Base-by-base conservation (phyloP, 2,888 invertebrate genomes). In the Agrypnus murinus region DNA sequence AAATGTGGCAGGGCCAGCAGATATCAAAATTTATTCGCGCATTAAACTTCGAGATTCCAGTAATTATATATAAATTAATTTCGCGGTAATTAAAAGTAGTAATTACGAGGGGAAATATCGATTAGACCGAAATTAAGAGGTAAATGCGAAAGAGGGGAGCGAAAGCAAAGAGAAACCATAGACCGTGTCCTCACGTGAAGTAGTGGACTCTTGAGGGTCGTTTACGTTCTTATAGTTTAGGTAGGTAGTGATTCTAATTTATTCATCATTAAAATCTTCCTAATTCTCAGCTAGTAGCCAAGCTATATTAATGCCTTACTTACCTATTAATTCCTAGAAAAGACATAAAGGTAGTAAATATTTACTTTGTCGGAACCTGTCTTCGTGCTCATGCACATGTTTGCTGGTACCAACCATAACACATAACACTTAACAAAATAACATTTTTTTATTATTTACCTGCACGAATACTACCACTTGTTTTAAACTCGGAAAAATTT, bases 21-120 rank as follows among this genome's bases (percentile, higher is more conserved):
- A 43, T 65, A 57, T 65, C 48, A 57, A 55, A 57, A 57, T 55
- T 65, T 65, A 55, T 57, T 65, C 43, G 31, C 25, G 34, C 46
- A 62, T 62, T 62, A 19, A 34, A 62, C 48, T 48, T 34, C 62
- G 31, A 46, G 34, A 46, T 62, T 62, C 17, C 38, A 31, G 50
- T 53, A 64, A 64, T 64, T 53, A 53, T 64, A 62, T 68, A 53
- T 62, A 62, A 53, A 68, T 68, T 62, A 68, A 62, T 62, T 68
- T 58, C 17, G 17, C 60, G 38, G 68, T 53, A 62, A 68, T 62
- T 62, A 62, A 55, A 62, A 62, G 62, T 62, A 55, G 68, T 68
- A 68, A 68, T 68, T 68, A 62, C 55, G 15, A 50, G 43, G 48
- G 67, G 25, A 55, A 62, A 15, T 68, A 68, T 62, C 55, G 68